phyloP scores from a whole-genome alignment of 2,113 vertebrate genomes.

The Oryzias melastigma region DNA sequence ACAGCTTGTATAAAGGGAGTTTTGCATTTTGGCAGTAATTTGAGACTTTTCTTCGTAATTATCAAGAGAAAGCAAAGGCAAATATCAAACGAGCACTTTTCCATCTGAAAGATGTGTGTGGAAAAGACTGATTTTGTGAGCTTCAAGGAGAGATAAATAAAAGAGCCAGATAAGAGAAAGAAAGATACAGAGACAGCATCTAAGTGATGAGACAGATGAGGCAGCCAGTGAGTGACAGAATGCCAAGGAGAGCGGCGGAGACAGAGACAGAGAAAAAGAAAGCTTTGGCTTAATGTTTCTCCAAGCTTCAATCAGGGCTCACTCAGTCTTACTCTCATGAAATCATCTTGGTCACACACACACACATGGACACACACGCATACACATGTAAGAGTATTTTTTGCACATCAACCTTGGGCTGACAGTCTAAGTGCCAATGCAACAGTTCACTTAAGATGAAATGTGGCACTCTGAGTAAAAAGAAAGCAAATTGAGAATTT shows the following conservation, averaged over 20 bases:
- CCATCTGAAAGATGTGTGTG: background rate
- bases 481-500: slow-evolving; percentile 5
- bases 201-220: slow-evolving; percentile 49
- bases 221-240: slow-evolving; percentile 48
- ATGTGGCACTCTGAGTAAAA: background rate
- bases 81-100: background rate
- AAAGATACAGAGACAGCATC: slow-evolving; percentile 19
- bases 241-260: slow-evolving; percentile 26
- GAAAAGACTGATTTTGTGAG: background rate
- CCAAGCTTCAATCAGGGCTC: slow-evolving; percentile 55
- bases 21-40: background rate
- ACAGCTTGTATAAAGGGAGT: background rate
- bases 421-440: slow-evolving; percentile 49
- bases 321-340: slow-evolving; percentile 31
- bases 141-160: background rate
- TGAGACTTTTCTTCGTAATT: background rate
- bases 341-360: slow-evolving; percentile 41
- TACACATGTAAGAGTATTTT: slow-evolving; percentile 30
- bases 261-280: slow-evolving; percentile 44
- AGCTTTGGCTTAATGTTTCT: slow-evolving; percentile 56
- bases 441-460: slow-evolving; percentile 44
- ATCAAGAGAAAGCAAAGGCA: background rate
- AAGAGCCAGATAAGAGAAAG: slow-evolving; percentile 9
- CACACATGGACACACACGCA: slow-evolving; percentile 11
- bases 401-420: slow-evolving; percentile 51